Evolutionary conservation across 2,797 vertebrate species (phyloP), one percentile per base, ranked within the genome.

Genomic region (Streptopelia turtur): DNA sequence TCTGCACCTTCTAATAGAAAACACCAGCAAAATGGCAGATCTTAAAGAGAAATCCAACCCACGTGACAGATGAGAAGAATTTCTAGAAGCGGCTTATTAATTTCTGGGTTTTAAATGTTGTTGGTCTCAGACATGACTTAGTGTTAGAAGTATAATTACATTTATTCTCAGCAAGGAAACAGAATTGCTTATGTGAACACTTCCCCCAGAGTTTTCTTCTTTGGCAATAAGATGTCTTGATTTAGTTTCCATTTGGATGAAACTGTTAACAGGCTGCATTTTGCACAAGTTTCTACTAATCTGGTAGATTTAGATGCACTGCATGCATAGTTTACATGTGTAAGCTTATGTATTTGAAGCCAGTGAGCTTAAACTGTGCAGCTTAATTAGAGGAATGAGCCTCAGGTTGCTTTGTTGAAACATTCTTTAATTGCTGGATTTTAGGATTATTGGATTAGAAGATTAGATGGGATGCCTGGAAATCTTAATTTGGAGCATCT

Each of bases 361-460:
- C 74, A 78, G 37, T 39, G 81, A 89, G 60, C 78, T 94, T 95
- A 85, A 94, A 82, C 53, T 83, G n/a, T 90, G 60, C 47, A 41
- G 55, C 52, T 47, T 93, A 93, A 93, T 95, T 94, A 93, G 83
- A 96, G 86, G 93, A 94, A 80, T 89, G 71, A 95, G 64, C 60
- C 56, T 92, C 81, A 83, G 78, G 89, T 92, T 87, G 74, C 92
- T 94, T 95, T 95, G 87, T 92, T 71, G 89, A 96, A 97, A 83
- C 92, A 87, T 92, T 96, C 75, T 96, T 92, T 95, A 96, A 94
- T 92, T 96, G 78, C 92, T 93, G 93, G 94, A 95, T 95, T 95
- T 92, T 92, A 75, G 93, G 87, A 95, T 96, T 97, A 94, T 89
- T 97, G 95, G 93, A 95, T 97, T 96, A 96, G 81, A 92, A 95